Evolutionary conservation across 2,113 vertebrate species (phyloP), one percentile per base, ranked within the genome.

Genomic region (Geothlypis trichas): DNA sequence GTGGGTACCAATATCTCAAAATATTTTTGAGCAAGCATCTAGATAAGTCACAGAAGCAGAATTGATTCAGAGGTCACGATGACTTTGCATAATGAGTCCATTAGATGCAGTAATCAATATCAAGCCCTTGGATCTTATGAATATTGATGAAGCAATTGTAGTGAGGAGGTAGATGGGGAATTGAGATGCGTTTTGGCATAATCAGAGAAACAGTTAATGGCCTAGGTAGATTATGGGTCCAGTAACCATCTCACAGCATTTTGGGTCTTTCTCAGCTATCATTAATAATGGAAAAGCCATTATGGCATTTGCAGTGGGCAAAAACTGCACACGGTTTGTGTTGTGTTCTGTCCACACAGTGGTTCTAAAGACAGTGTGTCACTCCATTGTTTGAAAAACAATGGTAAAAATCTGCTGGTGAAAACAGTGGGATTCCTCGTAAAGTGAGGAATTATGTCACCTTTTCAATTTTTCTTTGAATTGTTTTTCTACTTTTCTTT

Each of bases 51-150:
- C 41, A 80, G 72, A 52, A 85, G 58, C 69, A 72, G 79, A 71
- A 85, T 93, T 96, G 51, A 94, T 94, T 76, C 77, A 94, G 95
- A 97, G 97, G 97, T 97, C 96, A 96, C 2, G 4, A 88, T 86
- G 93, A 97, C 95, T 94, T 91, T 92, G 90, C 81, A 83, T 96
- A 95, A 97, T 95, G 97, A 97, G 96, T 97, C 97, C 98, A 98
- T 98, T 98, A 98, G 97, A 96, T 82, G 91, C 5, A 3, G 94
- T 96, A 97, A 98, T 98, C 98, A 95, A 98, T 98, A 98, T 65
- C 82, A 67, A 87, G 95, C 97, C 96, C 97, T 97, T 97, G 96
- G 94, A 96, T 97, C 95, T 98, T 95, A 96, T 98, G 93, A 98
- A 94, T 98, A 98, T 98, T 97, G 97, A 98, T 97, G 97, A 98